Base-by-base conservation (phyloP, 1,140 invertebrate species). In the Notospermus geniculatus region DNA sequence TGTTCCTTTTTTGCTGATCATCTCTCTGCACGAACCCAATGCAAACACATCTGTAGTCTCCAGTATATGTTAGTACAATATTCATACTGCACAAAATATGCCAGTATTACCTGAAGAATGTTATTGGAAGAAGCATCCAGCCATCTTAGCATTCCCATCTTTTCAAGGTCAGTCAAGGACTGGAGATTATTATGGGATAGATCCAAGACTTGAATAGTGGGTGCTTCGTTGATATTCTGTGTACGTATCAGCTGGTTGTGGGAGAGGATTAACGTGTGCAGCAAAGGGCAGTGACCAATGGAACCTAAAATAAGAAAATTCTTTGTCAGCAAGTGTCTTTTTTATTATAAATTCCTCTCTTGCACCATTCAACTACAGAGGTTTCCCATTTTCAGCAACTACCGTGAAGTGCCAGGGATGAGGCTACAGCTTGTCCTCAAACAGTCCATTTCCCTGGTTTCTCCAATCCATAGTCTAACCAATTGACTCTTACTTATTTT, bases 191-290 rank as follows among this genome's bases (percentile, higher is more conserved):
- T 77, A 57, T 74, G 63, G 0, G 74, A 76, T 5, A 78, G 52
- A 58, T 77, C 71, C 39, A 79, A 50, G 4, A 63, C 15, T 63
- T 80, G 76, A 22, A 78, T 9, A 0, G 75, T 73, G 39, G 73
- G 65, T 2, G 63, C 70, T 23, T 69, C 70, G 29, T 67, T 65
- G 28, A 80, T 32, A 5, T 74, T 72, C 13, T 67, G 32, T 11
- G 70, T 72, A 46, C 61, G 72, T 41, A 78, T 74, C 61, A 80
- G 65, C 64, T 78, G 75, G 60, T 78, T 78, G 63, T 72, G 61
- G 27, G 70, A 71, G 15, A 73, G 41, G 11, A 62, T 57, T 9
- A 80, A 54, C 0, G 73, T 74, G 57, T 77, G 76, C 2, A 80
- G 64, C 27, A 69, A 66, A 9, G 71, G 54, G 39, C 77, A 62